Evolutionary conservation across 2,113 vertebrate genomes (phyloP), one percentile per base, ranked within the genome.

Genomic region (Cynoglossus semilaevis): DNA sequence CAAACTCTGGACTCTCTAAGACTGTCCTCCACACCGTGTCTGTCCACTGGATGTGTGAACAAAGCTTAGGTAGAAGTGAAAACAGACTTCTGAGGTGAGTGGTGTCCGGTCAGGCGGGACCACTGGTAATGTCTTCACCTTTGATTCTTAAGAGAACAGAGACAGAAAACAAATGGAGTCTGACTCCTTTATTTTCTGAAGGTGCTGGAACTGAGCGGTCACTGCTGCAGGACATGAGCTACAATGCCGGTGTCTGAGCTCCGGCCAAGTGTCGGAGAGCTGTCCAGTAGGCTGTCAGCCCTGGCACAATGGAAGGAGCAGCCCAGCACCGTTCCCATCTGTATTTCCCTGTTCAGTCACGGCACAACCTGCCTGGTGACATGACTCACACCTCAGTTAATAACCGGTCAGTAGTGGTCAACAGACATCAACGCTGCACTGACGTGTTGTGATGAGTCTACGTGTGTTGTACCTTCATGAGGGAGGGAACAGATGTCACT

Each of bases 141-240:
- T 81, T 84, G 77, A 85, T 76, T 86, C 84, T 62, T 45, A 3
- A 0, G 59, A 72, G 80, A 83, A 66, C 71, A 55, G 58, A 55
- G 79, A 76, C 56, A 1, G 53, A 72, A 81, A 79, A 85, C 84
- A 85, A 88, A 88, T 85, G 79, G 77, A 82, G 71, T 81, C 76
- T 74, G 82, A 82, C 80, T 86, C 60, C 48, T 58, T 79, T 70
- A 82, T 86, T 82, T 82, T 82, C 77, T 82, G 69, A 68, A 76
- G 77, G 79, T 84, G 77, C 67, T 64, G 44, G 35, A 54, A 66
- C 73, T 76, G 82, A 82, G 77, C 79, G 40, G 58, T 55, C 34
- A 42, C 51, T 22, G 42, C 66, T 44, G 70, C 13, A 6, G 65
- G 61, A 55, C 71, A 54, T 1, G 15, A 60, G 49, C 41, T 41